Conservation (phyloP, 2,113 vertebrate species). For the Microtus ochrogaster region DNA sequence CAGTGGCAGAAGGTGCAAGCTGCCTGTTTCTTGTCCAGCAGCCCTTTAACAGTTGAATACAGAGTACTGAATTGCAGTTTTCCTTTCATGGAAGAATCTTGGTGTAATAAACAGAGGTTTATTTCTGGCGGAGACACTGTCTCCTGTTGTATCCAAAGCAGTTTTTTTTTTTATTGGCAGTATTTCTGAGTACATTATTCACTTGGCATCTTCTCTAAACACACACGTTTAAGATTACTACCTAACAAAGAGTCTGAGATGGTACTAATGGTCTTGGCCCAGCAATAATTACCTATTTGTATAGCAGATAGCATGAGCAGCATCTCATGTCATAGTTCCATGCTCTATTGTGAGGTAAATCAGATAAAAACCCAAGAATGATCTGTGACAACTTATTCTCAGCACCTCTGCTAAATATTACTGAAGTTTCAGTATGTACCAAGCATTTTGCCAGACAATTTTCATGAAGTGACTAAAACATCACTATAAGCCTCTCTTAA, state of each 20-base stretch:
- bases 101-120: slow-evolving; percentile 6
- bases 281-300: neutral
- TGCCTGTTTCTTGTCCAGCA: neutral
- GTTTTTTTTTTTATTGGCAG: neutral
- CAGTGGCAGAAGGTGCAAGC: neutral
- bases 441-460: neutral
- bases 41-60: neutral
- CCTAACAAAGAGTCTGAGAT: neutral
- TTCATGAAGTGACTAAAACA: neutral
- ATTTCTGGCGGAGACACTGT: neutral
- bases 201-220: neutral
- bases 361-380: neutral
- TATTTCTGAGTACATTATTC: neutral
- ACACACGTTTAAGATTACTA: neutral
- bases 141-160: neutral
- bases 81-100: neutral
- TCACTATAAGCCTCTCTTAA: neutral
- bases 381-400: neutral
- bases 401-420: neutral
- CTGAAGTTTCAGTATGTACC: neutral
- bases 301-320: neutral
- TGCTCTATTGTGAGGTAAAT: neutral
- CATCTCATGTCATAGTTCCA: neutral
- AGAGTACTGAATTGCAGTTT: neutral
- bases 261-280: neutral